Percentiles rank a stretch among this genome's conserved stretches.
Evolutionary conservation across 2,797 vertebrate genomes (phyloP).

Genomic region (Buphagus erythrorhynchus): DNA sequence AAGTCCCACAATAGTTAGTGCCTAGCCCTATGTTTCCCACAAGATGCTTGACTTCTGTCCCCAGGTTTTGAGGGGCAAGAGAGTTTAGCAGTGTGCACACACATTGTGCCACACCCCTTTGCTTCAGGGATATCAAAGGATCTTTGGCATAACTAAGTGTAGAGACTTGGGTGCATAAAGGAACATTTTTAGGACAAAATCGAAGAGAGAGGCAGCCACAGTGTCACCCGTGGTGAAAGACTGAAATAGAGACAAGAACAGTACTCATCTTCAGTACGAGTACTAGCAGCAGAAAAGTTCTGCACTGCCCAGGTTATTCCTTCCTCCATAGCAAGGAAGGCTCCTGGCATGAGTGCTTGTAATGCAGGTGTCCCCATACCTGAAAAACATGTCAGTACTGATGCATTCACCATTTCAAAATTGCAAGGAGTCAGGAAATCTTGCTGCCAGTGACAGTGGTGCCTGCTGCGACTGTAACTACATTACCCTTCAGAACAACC

Average conservation of each 20-base stretch:
- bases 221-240: background rate
- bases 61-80: background rate
- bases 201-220: background rate
- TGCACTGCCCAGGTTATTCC: background rate
- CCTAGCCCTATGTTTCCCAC: background rate
- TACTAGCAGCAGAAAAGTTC: background rate
- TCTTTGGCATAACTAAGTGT: background rate
- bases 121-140: background rate
- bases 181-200: too few relatives aligned
- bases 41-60: background rate
- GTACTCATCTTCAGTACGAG: rapidly evolving
- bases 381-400: background rate
- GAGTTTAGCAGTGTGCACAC: background rate
- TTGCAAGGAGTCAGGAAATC: background rate
- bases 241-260: background rate
- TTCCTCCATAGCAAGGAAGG: background rate
- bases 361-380: background rate
- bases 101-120: background rate
- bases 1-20: background rate
- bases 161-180: background rate
- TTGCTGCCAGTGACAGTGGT: background rate
- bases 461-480: background rate
- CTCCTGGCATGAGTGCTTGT: background rate
- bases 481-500: background rate
- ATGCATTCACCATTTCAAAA: background rate